phyloP scores from a whole-genome alignment of 2,888 invertebrate genomes.

The Monopis laevigella region DNA sequence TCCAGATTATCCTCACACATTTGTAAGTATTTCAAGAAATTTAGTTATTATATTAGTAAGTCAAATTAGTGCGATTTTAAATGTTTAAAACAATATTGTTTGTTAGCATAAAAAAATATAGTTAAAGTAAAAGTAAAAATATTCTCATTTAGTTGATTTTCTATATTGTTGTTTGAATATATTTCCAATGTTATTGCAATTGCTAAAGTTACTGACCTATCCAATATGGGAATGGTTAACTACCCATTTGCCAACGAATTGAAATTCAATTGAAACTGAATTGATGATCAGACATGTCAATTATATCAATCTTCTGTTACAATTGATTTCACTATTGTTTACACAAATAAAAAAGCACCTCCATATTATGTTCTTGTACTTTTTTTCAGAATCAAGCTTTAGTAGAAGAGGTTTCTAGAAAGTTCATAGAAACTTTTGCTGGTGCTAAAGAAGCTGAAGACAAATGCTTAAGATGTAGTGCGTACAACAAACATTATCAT shows the following conservation, averaged over 20 bases:
- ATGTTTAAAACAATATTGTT: not conserved
- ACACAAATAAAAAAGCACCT: conserved; percentile 2
- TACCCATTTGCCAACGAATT: not conserved
- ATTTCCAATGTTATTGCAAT: too few species aligned
- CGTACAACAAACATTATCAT: conserved; percentile 86
- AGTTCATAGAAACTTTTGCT: conserved; percentile 57
- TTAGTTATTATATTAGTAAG: too few species aligned
- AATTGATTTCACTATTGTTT: too few species aligned
- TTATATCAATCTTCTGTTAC: not conserved
- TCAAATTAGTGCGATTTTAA: not conserved
- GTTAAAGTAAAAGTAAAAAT: too few species aligned
- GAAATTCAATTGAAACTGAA: not conserved
- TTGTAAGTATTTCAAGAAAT: conserved; percentile 45
- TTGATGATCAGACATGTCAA: not conserved
- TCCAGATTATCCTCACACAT: conserved; percentile 41
- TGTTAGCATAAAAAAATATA: not conserved
- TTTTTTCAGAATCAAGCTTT: conserved; percentile 60
- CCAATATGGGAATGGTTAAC: too few species aligned
- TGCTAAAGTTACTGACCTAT: not conserved
- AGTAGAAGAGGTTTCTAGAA: conserved; percentile 63
- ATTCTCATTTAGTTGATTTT: too few species aligned
- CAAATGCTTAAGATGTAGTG: conserved; percentile 63
- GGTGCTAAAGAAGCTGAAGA: conserved; percentile 63
- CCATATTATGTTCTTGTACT: not conserved
- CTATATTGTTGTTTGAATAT: too few species aligned